Evolutionary conservation across 2,888 invertebrate genomes (phyloP).

Genomic region (Troides aeacus): DNA sequence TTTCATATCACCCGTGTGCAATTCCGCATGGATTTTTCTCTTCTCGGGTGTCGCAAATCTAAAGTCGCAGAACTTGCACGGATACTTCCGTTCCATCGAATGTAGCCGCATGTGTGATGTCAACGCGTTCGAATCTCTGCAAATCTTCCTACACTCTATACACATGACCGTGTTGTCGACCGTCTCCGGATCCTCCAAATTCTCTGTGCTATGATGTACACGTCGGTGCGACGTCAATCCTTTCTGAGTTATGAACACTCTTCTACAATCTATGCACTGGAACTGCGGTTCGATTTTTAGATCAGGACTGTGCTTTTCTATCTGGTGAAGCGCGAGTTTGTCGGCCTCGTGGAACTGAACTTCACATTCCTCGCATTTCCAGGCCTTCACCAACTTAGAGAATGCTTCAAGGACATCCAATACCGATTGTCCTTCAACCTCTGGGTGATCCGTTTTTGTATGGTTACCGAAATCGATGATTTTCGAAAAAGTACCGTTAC

Average conservation of each 20-base stretch:
- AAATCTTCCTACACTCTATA: slow-evolving; percentile 69
- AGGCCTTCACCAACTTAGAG: slow-evolving; percentile 65
- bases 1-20: slow-evolving; percentile 73
- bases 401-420: slow-evolving; percentile 69
- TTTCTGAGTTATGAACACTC: slow-evolving; percentile 67
- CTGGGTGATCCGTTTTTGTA: slow-evolving; percentile 62
- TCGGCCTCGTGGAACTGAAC: slow-evolving; percentile 69
- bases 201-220: slow-evolving; percentile 60
- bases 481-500: slow-evolving; percentile 59
- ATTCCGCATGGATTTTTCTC: slow-evolving; percentile 60
- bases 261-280: slow-evolving; percentile 65
- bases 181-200: slow-evolving; percentile 48
- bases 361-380: slow-evolving; percentile 74
- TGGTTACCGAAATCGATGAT: slow-evolving; percentile 68
- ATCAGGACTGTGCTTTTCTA: slow-evolving; percentile 64
- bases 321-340: slow-evolving; percentile 65
- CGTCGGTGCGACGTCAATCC: slow-evolving; percentile 65
- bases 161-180: slow-evolving; percentile 63
- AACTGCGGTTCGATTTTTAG: slow-evolving; percentile 58
- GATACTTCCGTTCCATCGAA: slow-evolving; percentile 64
- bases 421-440: slow-evolving; percentile 64
- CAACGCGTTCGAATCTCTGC: slow-evolving; percentile 63
- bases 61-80: slow-evolving; percentile 72
- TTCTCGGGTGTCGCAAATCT: slow-evolving; percentile 69
- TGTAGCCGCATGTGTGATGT: slow-evolving; percentile 69